Conservation (phyloP, 64 coral and sea anemone genomes). For the Dendronephthya gigantea region DNA sequence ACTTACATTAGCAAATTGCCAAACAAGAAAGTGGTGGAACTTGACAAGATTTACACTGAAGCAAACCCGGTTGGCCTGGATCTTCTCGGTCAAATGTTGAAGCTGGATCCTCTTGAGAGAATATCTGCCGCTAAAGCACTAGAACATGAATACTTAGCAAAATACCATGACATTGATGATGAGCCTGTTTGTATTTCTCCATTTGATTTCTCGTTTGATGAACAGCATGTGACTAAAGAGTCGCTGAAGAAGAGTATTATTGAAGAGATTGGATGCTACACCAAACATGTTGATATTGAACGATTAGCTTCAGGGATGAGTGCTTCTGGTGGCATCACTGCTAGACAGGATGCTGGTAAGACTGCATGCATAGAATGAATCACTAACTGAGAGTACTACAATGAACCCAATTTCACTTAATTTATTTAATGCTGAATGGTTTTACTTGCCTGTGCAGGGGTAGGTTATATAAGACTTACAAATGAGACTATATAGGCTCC, state of each 20-base stretch:
- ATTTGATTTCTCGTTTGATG: slow-evolving; percentile 9
- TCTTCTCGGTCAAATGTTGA: not conserved
- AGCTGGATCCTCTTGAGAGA: not conserved
- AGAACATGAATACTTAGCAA: not conserved
- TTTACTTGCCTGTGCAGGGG: too few relatives aligned
- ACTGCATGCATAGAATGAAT: too few relatives aligned
- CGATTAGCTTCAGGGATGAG: not conserved
- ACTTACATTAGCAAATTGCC: not conserved
- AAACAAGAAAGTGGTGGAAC: not conserved
- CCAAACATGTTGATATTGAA: not conserved
- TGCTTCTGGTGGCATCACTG: not conserved
- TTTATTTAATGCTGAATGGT: too few relatives aligned
- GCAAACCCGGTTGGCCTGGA: not conserved
- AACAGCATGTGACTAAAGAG: not conserved
- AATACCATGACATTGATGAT: slow-evolving; percentile 16
- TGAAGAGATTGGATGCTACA: not conserved
- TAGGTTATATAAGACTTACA: too few relatives aligned
- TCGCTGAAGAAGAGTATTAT: not conserved
- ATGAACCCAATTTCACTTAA: too few relatives aligned
- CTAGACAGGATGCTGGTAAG: not conserved
- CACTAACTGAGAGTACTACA: too few relatives aligned
- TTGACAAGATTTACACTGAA: not conserved
- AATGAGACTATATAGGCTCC: too few relatives aligned
- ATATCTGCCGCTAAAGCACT: not conserved
- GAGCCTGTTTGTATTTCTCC: not conserved